Evolutionary conservation across 2,113 vertebrate species (phyloP), one percentile per base, ranked within the genome.

Genomic region (Phalacrocorax carbo): DNA sequence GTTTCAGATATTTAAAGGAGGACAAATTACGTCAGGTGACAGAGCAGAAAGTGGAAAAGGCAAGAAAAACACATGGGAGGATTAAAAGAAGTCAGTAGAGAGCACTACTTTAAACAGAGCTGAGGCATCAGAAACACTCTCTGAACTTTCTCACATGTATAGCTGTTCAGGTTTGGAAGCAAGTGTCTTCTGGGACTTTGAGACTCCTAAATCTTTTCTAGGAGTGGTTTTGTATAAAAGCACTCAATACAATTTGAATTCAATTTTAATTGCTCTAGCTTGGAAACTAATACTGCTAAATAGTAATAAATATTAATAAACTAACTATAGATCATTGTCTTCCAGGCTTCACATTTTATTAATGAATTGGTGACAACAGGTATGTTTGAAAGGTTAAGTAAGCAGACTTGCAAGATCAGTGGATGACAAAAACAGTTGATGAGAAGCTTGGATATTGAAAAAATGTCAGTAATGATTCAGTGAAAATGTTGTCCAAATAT

Each of bases 291-390:
- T 27, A 64, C 27, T 25, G n/a, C 27, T 5, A 27, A 54, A 54
- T 29, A 54, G 27, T 54, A 52, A 15, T 52, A 15, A 52, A 52
- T 52, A 52, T 27, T 27, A 54, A 54, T 54, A 15, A 52, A 27
- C 52, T 17, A 54, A 1, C 32, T 58, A 46, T 3, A 73, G 54
- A 65, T 46, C 20, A 57, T 18, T 73, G 44, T 69, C 49, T 82
- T 82, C 27, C 48, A 69, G 48, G 51, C 14, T 64, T 61, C 42
- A 76, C 15, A 26, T 84, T 81, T 54, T 40, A 65, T 70, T 83
- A 85, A 55, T 0, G 0, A 58, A 42, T 13, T 60, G 17, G 12
- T 88, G 51, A 68, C 5, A 17, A 10, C 14, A 62, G 8, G 9
- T 48, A 76, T 42, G 18, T 70, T 48, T 78, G 26, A 75, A 91